Conservation (phyloP, 2,888 invertebrate genomes). For the Sesamia inferens region DNA sequence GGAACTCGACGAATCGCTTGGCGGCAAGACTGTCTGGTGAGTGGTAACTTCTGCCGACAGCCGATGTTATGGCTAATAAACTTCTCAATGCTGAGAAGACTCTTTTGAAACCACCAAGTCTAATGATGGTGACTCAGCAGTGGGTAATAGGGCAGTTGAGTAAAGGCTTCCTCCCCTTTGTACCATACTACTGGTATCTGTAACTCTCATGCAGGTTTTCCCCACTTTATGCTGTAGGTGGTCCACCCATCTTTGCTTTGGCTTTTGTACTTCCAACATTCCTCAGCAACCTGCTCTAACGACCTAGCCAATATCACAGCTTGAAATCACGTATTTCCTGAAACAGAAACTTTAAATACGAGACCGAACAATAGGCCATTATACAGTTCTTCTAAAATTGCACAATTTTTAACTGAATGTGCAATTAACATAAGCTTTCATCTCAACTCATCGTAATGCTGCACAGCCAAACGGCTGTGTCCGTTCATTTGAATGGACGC, state of each 20-base stretch:
- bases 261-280: background rate
- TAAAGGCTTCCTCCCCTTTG: background rate
- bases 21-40: no score
- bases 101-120: background rate
- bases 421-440: slow-evolving; percentile 42
- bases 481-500: slow-evolving; percentile 32
- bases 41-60: no score
- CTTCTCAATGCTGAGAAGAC: no score
- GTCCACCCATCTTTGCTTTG: background rate
- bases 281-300: no score
- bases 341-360: background rate
- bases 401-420: slow-evolving; percentile 44
- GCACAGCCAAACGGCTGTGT: background rate
- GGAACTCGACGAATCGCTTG: no score
- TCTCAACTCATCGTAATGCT: slow-evolving; percentile 21
- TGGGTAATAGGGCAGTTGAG: background rate
- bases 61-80: background rate
- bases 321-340: background rate
- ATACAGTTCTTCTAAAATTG: slow-evolving; percentile 28
- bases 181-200: background rate
- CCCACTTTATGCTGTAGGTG: background rate
- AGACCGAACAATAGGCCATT: slow-evolving; percentile 9
- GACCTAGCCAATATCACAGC: no score
- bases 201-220: background rate
- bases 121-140: no score